These are phyloP conservation scores for Meles meles DNA, from an alignment of 2,113 vertebrate genomes.

Conservation along the genomic window DNA sequence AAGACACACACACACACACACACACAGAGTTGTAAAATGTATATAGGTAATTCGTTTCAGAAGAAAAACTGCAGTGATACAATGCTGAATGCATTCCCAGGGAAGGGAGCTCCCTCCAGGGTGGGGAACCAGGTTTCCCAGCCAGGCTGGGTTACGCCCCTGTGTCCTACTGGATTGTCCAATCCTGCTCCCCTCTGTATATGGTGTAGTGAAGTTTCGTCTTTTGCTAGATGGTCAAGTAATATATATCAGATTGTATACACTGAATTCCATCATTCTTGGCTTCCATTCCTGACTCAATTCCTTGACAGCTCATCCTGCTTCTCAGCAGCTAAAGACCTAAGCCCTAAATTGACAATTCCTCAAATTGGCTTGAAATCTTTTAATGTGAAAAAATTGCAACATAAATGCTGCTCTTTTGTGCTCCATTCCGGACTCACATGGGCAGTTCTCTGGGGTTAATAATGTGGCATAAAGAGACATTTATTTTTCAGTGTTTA, in stretches of 20 bases:
- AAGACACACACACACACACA: no score
- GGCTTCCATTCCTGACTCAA: not conserved
- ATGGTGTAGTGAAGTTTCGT: accelerated
- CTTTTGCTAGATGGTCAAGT: not conserved
- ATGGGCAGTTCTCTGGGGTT: not conserved
- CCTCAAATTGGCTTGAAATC: slow-evolving; percentile 1
- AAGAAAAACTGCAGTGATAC: not conserved
- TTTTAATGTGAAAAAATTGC: slow-evolving; percentile 13
- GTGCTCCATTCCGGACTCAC: not conserved
- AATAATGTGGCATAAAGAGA: slow-evolving; percentile 8
- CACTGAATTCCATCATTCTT: not conserved
- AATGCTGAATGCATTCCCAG: not conserved
- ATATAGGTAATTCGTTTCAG: not conserved
- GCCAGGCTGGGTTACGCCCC: accelerated
- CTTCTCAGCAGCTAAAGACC: not conserved
- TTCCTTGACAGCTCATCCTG: not conserved
- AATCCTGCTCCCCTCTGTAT: no score
- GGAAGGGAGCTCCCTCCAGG: accelerated
- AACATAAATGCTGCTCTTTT: not conserved
- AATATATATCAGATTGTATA: not conserved
- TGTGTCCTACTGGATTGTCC: accelerated
- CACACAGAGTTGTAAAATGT: no score
- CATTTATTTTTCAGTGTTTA: not conserved
- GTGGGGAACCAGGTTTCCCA: accelerated
- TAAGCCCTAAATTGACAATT: slow-evolving; percentile 41